Percentiles rank a stretch among this genome's conserved stretches.
These are phyloP conservation scores for Pygoscelis adeliae DNA, from an alignment of 2,113 vertebrate genomes.

Conservation along the genomic window DNA sequence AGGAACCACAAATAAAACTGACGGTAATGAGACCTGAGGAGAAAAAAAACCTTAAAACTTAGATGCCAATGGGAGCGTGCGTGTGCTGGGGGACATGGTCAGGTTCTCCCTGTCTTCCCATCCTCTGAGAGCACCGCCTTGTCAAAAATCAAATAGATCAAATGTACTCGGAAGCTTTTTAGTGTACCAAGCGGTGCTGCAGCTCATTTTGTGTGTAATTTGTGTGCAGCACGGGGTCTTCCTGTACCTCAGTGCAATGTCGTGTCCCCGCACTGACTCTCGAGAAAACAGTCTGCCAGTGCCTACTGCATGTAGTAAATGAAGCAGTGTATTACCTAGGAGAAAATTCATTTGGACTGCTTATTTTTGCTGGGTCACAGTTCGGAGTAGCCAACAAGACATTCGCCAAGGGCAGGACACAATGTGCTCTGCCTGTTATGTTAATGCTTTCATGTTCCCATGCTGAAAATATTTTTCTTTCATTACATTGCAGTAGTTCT, in stretches of 20 bases:
- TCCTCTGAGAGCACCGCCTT: not conserved
- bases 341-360: not conserved
- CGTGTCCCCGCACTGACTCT: not conserved
- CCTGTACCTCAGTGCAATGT: not conserved
- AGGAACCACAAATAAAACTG: not conserved
- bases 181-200: not conserved
- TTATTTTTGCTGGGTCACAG: conserved; percentile 19
- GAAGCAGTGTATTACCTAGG: not conserved
- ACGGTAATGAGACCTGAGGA: not conserved
- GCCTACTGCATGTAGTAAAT: not conserved
- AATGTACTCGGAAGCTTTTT: not conserved
- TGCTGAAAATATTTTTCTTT: not conserved
- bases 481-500: not conserved
- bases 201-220: not conserved
- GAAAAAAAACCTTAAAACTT: not conserved
- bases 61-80: rapidly evolving
- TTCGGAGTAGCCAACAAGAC: conserved; percentile 4
- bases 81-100: not conserved
- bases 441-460: not conserved
- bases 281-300: not conserved
- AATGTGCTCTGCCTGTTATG: conserved; percentile 33
- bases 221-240: not conserved
- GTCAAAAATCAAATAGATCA: not conserved
- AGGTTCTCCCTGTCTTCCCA: not conserved
- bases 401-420: conserved; percentile 24